Evolutionary conservation across 2,113 vertebrate genomes (phyloP).

Genomic region (Mormyrus lacerda): DNA sequence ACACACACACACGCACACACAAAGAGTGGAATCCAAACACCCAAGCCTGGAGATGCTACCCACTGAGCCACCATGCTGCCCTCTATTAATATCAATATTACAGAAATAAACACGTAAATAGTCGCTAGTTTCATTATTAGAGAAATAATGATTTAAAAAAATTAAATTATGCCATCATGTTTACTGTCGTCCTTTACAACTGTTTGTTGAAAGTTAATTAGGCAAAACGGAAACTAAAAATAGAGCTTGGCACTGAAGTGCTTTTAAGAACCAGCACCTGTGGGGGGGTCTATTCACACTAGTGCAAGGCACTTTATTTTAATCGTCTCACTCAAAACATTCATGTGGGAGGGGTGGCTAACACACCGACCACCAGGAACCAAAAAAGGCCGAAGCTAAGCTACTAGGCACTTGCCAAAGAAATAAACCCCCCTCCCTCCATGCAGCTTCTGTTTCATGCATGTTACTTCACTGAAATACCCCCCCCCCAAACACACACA

Average conservation of each 20-base stretch:
- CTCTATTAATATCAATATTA: not conserved
- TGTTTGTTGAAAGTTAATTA: conserved; percentile 6
- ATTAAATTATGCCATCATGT: not conserved
- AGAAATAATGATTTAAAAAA: not conserved
- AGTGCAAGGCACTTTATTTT: not conserved
- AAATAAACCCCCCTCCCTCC: not conserved
- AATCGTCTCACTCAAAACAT: not conserved
- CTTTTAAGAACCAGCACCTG: not conserved
- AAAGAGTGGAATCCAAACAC: not conserved
- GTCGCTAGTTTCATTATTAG: not conserved
- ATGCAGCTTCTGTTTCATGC: not conserved
- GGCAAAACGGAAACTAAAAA: not conserved
- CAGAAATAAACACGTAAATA: not conserved
- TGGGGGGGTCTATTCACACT: not conserved
- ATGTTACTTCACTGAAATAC: not conserved
- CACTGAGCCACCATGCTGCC: not conserved
- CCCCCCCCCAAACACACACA: not conserved
- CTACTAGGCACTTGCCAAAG: not conserved
- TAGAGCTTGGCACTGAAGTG: not conserved
- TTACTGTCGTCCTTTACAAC: not conserved
- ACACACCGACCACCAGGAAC: not conserved
- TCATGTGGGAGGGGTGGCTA: not conserved
- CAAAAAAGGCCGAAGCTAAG: not conserved
- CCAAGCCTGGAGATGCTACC: not conserved
- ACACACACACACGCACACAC: not conserved